Conservation (phyloP, 1,140 invertebrate species). For the Drosophila grimshawi region DNA sequence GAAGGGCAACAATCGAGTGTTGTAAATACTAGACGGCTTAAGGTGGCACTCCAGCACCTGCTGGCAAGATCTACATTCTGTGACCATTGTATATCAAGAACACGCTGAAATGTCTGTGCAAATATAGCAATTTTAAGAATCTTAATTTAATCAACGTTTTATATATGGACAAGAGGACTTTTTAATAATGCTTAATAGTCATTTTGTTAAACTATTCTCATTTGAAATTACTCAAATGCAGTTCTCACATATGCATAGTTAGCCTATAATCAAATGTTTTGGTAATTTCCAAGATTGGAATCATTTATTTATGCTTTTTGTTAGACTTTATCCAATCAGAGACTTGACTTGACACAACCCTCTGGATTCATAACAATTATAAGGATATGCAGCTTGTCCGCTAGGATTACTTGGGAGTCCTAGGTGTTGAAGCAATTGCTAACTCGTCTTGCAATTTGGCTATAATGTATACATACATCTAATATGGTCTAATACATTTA, state of each 20-base stretch:
- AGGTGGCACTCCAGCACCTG: constrained; percentile 7
- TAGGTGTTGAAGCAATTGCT: constrained; percentile 8
- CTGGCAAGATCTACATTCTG: neutral
- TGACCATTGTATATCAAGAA: no score
- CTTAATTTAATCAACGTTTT: no score
- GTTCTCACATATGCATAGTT: neutral
- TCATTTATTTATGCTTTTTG: constrained; percentile 17
- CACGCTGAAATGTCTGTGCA: no score
- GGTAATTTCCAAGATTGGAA: constrained; percentile 6
- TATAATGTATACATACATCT: constrained; percentile 31
- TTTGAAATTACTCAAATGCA: neutral
- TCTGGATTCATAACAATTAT: constrained; percentile 17
- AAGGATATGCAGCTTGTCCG: constrained; percentile 6
- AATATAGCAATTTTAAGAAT: no score
- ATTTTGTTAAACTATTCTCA: no score
- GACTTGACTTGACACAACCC: constrained; percentile 4
- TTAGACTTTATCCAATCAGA: constrained; percentile 12
- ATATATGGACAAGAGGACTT: no score
- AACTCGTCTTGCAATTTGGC: constrained; percentile 43
- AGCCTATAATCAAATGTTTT: constrained; percentile 3
- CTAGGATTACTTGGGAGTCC: neutral
- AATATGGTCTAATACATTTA: constrained; percentile 48
- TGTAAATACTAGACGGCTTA: constrained; percentile 28
- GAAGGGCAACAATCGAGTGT: constrained; percentile 27
- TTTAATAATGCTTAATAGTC: no score